A percentile compares a stretch with the other conserved stretches of the same genome.
Evolutionary conservation across 2,797 vertebrate species (phyloP).

Genomic region (Australoheros facetus): DNA sequence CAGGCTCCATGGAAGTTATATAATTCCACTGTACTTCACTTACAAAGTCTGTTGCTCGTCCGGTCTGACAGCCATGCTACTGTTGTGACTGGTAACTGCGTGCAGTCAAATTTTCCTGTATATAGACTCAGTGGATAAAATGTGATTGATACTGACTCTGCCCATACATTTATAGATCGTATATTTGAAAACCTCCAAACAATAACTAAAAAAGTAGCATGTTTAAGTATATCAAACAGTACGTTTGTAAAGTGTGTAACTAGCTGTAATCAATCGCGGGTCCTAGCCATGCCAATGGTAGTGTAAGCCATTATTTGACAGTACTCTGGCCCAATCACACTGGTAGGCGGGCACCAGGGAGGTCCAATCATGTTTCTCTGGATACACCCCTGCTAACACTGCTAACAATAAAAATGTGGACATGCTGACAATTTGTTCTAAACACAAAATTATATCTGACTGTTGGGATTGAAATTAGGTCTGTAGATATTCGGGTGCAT

Average conservation of each 20-base stretch:
- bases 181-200: background rate
- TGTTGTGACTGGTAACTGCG: background rate
- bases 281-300: background rate
- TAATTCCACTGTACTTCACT: background rate
- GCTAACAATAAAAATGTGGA: background rate
- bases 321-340: background rate
- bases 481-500: background rate
- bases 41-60: background rate
- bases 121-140: background rate
- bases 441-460: background rate
- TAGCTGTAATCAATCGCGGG: background rate
- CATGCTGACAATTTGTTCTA: background rate
- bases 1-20: background rate
- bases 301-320: background rate
- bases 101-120: background rate
- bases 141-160: background rate
- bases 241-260: background rate
- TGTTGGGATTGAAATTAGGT: background rate
- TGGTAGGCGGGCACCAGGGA: background rate
- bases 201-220: background rate
- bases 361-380: background rate
- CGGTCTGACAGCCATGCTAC: background rate
- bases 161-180: background rate
- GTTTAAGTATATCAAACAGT: background rate
- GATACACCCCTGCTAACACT: background rate